Base-by-base conservation (phyloP, 1,140 invertebrate species). In the Zelostemma sp. region DNA sequence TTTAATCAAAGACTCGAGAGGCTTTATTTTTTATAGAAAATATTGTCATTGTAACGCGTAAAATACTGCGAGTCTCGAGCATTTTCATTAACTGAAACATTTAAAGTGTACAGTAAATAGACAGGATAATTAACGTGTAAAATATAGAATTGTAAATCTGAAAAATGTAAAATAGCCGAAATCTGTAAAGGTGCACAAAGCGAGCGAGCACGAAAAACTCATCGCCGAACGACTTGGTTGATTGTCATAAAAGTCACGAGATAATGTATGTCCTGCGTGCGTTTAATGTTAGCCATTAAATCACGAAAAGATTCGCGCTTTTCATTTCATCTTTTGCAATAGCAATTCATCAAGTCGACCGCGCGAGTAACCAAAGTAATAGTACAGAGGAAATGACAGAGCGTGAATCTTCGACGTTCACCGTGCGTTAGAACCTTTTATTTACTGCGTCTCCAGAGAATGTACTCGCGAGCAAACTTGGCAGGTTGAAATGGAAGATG, bases 151-250 rank as follows among this genome's bases (percentile, higher is more conserved):
- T n/a, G n/a, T n/a, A n/a, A n/a, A n/a, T n/a, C n/a, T n/a, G n/a
- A n/a, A n/a, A n/a, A 61, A 56, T 69, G 56, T 68, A 63, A 63
- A 63, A 69, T 69, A 69, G 51, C 47, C 56, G 47, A 69, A 64
- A 57, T 17, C 49, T 69, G 57, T 53, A 21, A 64, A 61, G 17
- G 54, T 60, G 51, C 67, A 69, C 67, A 64, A 63, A 12, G 17
- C 45, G 64, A 8, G 47, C 51, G 59, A 46, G 55, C 56, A 64
- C 54, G 53, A 56, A n/a, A 1, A 56, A 56, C 53, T 64, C 67
- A 57, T 60, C 51, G 40, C 40, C 21, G 40, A 61, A 46, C 61
- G 61, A 69, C 67, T 64, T 64, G 57, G 60, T 64, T 69, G 12
- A 63, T 69, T 69, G 66, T 63, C 55, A 69, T 63, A 69, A 21